Evolutionary conservation across 1,140 invertebrate genomes (phyloP), one percentile per base, ranked within the genome.

Genomic region (Portunus trituberculatus): DNA sequence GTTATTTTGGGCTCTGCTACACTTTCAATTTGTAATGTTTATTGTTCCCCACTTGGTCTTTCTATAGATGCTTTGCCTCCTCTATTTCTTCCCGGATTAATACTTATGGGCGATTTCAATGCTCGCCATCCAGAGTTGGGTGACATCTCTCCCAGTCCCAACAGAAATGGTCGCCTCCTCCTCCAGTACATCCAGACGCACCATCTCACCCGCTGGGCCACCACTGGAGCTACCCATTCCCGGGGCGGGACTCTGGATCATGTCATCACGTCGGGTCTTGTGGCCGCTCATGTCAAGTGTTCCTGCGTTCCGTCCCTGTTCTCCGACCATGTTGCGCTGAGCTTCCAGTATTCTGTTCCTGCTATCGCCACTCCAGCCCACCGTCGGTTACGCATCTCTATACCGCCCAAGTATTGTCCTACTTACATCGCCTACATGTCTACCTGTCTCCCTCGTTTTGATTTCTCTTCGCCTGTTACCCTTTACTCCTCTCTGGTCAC

Each of bases 191-290:
- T 93, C 29, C 16, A 6, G n/a, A 7, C 39, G 14, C 6, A 88
- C 67, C 31, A 87, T 29, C 92, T 87, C 45, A 93, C 92, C 25
- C 92, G 83, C 46, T 93, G 92, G 92, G 84, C 84, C 83, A 45
- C 82, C 86, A 31, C 3, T 52, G 92, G 92, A 6, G 45, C 84
- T 25, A 88, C 92, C 6, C 92, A 93, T 39, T 25, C 92, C 31
- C n/a, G 76, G 3, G 76, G 59, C 3, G 91, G 67, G 29, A 93
- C 91, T 28, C 31, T 93, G 4, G 91, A 93, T 28, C 91, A 93
- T 59, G 29, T 93, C 91, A 6, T 92, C n/a, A 92, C 91, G n/a
- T 92, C 16, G 4, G 91, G 91, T n/a, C 46, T 92, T 4, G 48
- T 92, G 28, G n/a, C 91, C 4, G 46, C 91, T n/a, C 48, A 52